Evolutionary conservation across 2,113 vertebrate species (phyloP), one percentile per base, ranked within the genome.

Genomic region (Aplodontia rufa): DNA sequence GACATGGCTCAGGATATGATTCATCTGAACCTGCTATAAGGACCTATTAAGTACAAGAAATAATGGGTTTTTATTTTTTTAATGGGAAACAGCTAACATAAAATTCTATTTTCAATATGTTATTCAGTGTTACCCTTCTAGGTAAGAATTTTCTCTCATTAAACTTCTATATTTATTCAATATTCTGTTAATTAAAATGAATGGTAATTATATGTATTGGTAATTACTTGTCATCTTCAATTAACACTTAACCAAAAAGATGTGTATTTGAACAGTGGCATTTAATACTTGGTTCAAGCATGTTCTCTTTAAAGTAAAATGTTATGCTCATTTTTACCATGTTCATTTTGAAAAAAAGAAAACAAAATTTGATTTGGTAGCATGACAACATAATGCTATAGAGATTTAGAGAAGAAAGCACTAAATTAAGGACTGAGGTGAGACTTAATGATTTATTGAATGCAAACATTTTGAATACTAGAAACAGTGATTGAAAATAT

Each of bases 1-100:
- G 84, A 95, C 17, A 79, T 16, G 96, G 84, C 97, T 97, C 94
- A 97, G 92, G 94, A 95, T 86, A 24, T 71, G 0, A 97, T 97
- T 96, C 24, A 85, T 26, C 95, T 98, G 84, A 97, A 49, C 51
- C 75, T 97, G 74, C 91, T 90, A 42, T 90, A 91, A 93, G 40
- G 62, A 66, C 42, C 53, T 85, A 22, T 83, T 96, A 93, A 94
- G 78, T 96, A 93, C 14, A 93, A 87, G 53, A 94, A 69, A 68
- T 14, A 76, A 2, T 91, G 90, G 94, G 53, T 96, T 81, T 97
- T 81, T 97, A 75, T 93, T 79, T 93, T 97, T 96, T 96, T 37
- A 42, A 80, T 80, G 78, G 2, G 51, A 71, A 89, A 93, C 20
- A 86, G 68, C 81, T 11, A 24, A 97, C n/a, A 68, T 30, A 94